These are phyloP conservation scores for Penaeus vannamei DNA, from an alignment of 1,140 invertebrate genomes.

Conservation along the genomic window DNA sequence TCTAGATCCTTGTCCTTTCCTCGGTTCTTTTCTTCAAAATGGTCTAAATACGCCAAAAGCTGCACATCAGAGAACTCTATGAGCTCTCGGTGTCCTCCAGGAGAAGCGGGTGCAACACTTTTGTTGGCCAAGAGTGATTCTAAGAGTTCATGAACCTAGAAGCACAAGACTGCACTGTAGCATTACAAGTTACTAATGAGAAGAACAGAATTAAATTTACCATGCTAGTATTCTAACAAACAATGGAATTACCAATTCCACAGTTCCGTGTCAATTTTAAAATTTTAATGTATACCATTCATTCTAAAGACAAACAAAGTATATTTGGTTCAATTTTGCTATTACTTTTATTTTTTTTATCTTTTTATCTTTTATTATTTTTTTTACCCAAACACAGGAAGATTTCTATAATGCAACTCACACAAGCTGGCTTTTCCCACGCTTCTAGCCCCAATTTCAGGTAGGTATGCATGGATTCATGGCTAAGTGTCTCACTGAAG, in stretches of 20 bases:
- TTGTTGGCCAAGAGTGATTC: not conserved
- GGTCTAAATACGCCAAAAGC: constrained; percentile 26
- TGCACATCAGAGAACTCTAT: constrained; percentile 38
- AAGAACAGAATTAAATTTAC: too few relatives aligned
- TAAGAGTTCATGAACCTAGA: constrained; percentile 7
- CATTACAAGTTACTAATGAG: too few relatives aligned
- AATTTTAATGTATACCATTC: too few relatives aligned
- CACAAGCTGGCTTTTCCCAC: constrained; percentile 10
- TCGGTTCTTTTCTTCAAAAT: constrained; percentile 43
- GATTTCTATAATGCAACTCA: not conserved
- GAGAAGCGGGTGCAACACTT: not conserved
- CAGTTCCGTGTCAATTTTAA: too few relatives aligned
- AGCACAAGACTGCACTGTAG: too few relatives aligned
- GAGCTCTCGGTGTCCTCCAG: not conserved
- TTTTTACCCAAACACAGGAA: not conserved
- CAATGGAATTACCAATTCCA: too few relatives aligned
- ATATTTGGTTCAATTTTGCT: too few relatives aligned
- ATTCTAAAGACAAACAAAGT: too few relatives aligned
- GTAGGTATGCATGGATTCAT: constrained; percentile 41
- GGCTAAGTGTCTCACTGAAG: constrained; percentile 30
- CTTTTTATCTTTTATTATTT: too few relatives aligned
- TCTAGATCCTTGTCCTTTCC: constrained; percentile 20
- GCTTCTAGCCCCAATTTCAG: constrained; percentile 50
- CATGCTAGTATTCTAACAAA: too few relatives aligned
- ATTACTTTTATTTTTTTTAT: too few relatives aligned